phyloP scores from a whole-genome alignment of 2,888 invertebrate species.

The Platyscelio sp. region DNA sequence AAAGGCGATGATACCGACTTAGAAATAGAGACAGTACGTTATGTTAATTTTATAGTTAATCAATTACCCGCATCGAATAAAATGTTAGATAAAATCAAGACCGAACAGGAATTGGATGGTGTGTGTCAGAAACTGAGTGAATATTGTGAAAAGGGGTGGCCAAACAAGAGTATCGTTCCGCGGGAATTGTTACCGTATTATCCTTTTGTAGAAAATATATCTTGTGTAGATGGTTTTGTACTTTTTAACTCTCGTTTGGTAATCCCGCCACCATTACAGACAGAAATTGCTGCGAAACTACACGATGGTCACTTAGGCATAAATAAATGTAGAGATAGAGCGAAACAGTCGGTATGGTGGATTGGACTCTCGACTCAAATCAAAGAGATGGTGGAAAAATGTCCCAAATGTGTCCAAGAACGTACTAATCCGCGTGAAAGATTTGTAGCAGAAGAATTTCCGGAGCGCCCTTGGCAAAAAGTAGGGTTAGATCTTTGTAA shows the following conservation, averaged over 20 bases:
- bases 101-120: neutral
- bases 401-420: constrained; percentile 58
- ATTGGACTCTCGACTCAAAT: constrained; percentile 55
- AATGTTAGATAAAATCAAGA: constrained; percentile 9
- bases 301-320: constrained; percentile 76
- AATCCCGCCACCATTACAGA: neutral
- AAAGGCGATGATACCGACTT: constrained; percentile 12
- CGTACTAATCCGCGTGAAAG: constrained; percentile 45
- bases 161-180: neutral
- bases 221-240: neutral
- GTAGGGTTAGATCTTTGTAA: constrained; percentile 69
- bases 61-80: neutral
- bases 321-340: constrained; percentile 68
- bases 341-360: constrained; percentile 74
- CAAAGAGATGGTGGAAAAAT: constrained; percentile 54
- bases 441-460: constrained; percentile 63
- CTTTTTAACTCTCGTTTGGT: neutral
- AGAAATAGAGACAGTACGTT: neutral
- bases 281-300: constrained; percentile 64
- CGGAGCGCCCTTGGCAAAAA: constrained; percentile 71
- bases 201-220: neutral
- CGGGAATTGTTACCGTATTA: neutral
- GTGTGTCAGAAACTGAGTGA: constrained; percentile 8
- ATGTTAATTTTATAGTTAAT: neutral
- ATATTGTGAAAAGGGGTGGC: neutral